Conservation (phyloP, 2,113 vertebrate genomes). For the Geococcyx californianus region DNA sequence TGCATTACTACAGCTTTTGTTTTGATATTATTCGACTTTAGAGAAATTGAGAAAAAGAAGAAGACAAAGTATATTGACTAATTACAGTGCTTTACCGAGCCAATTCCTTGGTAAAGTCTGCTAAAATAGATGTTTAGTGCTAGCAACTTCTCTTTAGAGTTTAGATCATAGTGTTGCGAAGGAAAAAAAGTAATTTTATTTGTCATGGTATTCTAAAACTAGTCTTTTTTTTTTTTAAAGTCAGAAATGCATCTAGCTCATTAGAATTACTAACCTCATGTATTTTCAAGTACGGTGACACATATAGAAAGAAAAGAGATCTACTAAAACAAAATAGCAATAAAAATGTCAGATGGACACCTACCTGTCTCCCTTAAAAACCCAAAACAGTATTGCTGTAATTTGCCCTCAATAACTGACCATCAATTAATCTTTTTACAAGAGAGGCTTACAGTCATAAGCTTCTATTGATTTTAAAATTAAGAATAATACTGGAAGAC, state of each 20-base stretch:
- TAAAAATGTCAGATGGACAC: background rate
- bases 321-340: background rate
- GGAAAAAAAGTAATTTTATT: background rate
- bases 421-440: background rate
- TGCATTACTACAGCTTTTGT: background rate
- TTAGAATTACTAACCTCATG: background rate
- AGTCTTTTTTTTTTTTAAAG: background rate
- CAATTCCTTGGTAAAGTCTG: background rate
- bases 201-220: background rate
- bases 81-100: background rate
- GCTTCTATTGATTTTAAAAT: slow-evolving; percentile 30
- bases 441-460: slow-evolving; percentile 14
- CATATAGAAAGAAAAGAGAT: background rate
- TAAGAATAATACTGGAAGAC: background rate
- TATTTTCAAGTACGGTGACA: background rate
- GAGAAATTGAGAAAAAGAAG: background rate
- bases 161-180: background rate
- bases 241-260: background rate
- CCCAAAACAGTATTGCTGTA: background rate
- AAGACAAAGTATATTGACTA: background rate
- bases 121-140: background rate
- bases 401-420: background rate
- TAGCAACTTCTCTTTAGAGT: background rate
- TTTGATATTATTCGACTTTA: background rate
- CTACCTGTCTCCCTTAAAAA: background rate